Evolutionary conservation across 2,888 invertebrate genomes (phyloP), one percentile per base, ranked within the genome.

Genomic region (Idaea biselata): DNA sequence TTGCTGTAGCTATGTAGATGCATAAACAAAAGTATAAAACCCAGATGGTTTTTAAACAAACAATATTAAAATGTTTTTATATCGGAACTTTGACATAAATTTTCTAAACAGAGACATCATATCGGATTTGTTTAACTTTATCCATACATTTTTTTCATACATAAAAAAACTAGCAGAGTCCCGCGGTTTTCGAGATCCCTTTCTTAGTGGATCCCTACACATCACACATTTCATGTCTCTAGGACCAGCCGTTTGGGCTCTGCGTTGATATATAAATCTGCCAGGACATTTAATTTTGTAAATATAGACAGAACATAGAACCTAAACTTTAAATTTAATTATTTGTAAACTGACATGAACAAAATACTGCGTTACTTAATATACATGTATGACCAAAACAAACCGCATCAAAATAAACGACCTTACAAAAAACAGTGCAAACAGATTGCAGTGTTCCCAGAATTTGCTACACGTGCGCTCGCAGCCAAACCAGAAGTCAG

Each of bases 381-480:
- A 33, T 7, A 11, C 1, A 8, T 44, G 2, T 44, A 44, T 44
- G 25, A 25, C 25, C 25, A 25, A 25, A 25, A 25, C 11, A 8
- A 44, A 44, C 44, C 44, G 8, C 11, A 0, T 14, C 6, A 44
- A 58, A 63, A 32, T 16, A 17, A 17, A 33, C 17, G 59, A 58
- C 33, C 18, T 60, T 16, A 44, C 56, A 17, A 59, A 56, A 57
- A 31, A 58, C 44, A 32, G 25, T 18, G 53, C 18, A 31, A 57
- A 58, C 58, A 16, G 75, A 70, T 71, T 62, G 67, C 64, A 61
- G 67, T 69, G 73, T 85, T 84, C 82, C 76, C 76, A 75, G 83
- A 83, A 84, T 70, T 66, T 63, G 68, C 73, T 79, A 78, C 75
- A 74, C 74, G 75, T 73, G 75, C 65, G 63, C 60, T 65, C 60